Percentiles rank a stretch among this genome's conserved stretches.
These are phyloP conservation scores for Rhinoderma darwinii DNA, from an alignment of 2,113 vertebrate species.

Conservation along the genomic window DNA sequence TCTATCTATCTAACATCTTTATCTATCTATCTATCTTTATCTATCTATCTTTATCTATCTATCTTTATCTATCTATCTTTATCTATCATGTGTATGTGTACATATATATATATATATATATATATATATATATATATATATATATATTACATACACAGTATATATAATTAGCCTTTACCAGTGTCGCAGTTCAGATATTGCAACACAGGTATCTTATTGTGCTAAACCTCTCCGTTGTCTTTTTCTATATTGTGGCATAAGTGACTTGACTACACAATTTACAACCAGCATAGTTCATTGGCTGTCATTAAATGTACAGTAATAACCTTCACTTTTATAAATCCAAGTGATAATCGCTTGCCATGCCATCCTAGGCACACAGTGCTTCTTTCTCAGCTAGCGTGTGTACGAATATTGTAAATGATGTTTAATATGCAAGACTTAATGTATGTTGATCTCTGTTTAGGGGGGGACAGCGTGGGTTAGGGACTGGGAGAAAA, in stretches of 20 bases:
- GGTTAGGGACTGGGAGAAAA: constrained; percentile 73
- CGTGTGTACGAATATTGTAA: constrained; percentile 31
- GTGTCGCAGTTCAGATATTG: no score
- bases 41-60: no score
- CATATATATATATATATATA: no score
- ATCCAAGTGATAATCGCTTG: neutral
- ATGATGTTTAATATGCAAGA: constrained; percentile 72
- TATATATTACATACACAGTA: no score
- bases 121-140: no score
- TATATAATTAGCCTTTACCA: no score
- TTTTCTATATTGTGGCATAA: neutral
- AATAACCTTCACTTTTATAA: constrained; percentile 17
- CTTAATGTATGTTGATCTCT: constrained; percentile 76
- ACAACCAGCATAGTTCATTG: neutral
- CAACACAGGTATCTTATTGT: no score
- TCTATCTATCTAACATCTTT: no score
- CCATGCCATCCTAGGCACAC: constrained; percentile 6
- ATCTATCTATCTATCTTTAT: no score
- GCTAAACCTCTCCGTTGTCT: neutral
- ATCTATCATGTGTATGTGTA: no score
- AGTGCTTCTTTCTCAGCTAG: constrained; percentile 17
- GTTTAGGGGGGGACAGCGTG: constrained; percentile 63
- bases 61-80: no score
- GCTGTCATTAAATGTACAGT: neutral
- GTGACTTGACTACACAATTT: neutral